Evolutionary conservation across 1,140 invertebrate genomes (phyloP).

Genomic region (Zaprionus taronus): DNA sequence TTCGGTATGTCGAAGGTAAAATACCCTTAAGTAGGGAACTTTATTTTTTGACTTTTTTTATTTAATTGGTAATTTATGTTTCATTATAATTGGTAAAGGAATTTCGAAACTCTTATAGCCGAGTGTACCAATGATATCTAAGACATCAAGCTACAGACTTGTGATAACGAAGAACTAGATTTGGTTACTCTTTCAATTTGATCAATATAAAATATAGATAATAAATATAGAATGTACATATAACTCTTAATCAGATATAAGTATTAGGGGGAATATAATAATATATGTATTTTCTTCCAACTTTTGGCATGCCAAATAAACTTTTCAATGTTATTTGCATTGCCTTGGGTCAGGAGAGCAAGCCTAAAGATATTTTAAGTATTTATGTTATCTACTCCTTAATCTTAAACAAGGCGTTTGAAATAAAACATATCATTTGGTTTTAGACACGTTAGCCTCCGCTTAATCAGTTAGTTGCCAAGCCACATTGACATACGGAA

Average conservation of each 20-base stretch:
- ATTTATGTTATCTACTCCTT: conserved; percentile 3
- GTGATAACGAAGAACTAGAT: no score
- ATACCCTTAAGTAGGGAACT: background rate
- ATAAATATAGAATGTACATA: background rate
- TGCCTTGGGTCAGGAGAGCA: conserved; percentile 9
- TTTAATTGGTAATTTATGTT: no score
- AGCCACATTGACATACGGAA: conserved; percentile 20
- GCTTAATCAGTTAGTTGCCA: conserved; percentile 18
- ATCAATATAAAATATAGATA: no score
- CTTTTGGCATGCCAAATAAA: background rate
- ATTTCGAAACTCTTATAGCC: no score
- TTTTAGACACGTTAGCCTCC: background rate
- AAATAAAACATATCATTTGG: background rate
- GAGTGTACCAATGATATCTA: no score
- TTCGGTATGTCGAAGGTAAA: background rate
- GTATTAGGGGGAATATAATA: background rate
- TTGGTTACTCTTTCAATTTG: no score
- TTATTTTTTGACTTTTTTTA: background rate
- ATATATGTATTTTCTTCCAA: background rate
- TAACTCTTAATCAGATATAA: background rate
- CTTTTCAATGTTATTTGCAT: conserved; percentile 3
- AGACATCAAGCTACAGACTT: no score
- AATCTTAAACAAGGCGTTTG: background rate
- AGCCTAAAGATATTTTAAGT: background rate
- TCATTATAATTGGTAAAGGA: no score